Evolutionary conservation across 2,113 vertebrate species (phyloP), one percentile per base, ranked within the genome.

Genomic region (Sakesphorus luctuosus): DNA sequence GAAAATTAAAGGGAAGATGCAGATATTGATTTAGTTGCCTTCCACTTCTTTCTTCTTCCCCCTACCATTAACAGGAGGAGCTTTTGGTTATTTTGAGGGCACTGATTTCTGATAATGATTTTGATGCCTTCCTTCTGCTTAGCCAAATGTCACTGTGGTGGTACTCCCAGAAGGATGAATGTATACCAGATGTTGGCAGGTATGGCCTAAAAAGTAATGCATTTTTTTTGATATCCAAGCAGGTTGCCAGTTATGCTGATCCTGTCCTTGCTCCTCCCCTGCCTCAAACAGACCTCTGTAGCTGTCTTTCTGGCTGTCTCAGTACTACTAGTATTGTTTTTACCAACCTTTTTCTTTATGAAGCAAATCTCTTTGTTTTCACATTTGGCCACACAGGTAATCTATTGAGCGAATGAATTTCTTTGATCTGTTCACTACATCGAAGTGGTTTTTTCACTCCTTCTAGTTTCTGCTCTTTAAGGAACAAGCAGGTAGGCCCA

Each of bases 201-300:
- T 68, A 25, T 40, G 24, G 46, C 8, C 33, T 26, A 65, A 43
- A 56, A 74, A 50, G 21, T 61, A 50, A 35, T n/a, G 31, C 4
- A 20, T 68, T 55, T 20, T 67, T 74, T 23, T 38, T 76, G 40
- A 44, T 58, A 53, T 58, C 10, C 28, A n/a, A 38, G 25, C 40
- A 38, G 40, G 17, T 65, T 33, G 14, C 24, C 67, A 18, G 26
- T 55, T 59, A 28, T 1, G 5, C 18, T 49, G 72, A 4, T 44
- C 24, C 40, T 52, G 24, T 44, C 6, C 18, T 90, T 0, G 0
- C 20, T 40, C 24, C 21, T 75, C 18, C 71, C 10, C 26, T 38
- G 67, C 24, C 38, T 12, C 28, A 59, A 19, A 53, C 6, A 46
- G 33, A 50, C 29, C 11, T 81, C 61, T 67, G 18, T 31, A 21